A percentile compares a stretch with the other conserved stretches of the same genome.
Conservation (phyloP, 2,888 invertebrate genomes). For the Aphodius sticticus region DNA sequence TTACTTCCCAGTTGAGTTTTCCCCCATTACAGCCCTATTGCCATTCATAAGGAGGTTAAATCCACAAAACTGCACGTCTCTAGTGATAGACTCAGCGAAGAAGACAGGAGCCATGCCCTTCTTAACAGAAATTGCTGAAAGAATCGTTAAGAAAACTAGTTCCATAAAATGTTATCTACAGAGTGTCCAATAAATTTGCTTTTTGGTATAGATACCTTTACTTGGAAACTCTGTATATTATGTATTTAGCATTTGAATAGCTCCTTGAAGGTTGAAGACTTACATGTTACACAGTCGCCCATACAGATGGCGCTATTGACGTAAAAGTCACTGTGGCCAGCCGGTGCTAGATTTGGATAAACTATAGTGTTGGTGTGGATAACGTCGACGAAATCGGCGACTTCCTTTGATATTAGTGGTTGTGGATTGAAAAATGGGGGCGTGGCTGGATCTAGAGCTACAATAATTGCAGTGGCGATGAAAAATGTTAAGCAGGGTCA, state of each 20-base stretch:
- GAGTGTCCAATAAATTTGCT: background rate
- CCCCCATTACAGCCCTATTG: slow-evolving; percentile 10
- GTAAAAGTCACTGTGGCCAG: slow-evolving; percentile 20
- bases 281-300: slow-evolving; percentile 20
- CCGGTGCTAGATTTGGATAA: slow-evolving; percentile 7
- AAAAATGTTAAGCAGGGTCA: background rate
- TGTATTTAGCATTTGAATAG: background rate
- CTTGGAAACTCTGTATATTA: background rate
- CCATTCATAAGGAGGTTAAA: slow-evolving; percentile 14
- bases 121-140: slow-evolving; percentile 7
- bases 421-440: slow-evolving; percentile 13
- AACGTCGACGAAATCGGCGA: slow-evolving; percentile 25
- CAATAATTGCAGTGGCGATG: background rate
- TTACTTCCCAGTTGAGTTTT: slow-evolving; percentile 17
- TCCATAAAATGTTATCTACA: background rate
- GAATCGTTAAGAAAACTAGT: background rate
- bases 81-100: slow-evolving; percentile 16
- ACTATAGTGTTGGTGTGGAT: slow-evolving; percentile 20
- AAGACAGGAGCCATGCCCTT: slow-evolving; percentile 13
- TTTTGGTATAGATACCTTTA: background rate
- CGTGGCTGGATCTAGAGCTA: slow-evolving; percentile 23
- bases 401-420: background rate
- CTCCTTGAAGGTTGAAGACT: slow-evolving; percentile 10
- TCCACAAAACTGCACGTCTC: slow-evolving; percentile 21
- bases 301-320: slow-evolving; percentile 18